A percentile compares a stretch with the other conserved stretches of the same genome.
Conservation (phyloP, 2,113 vertebrate genomes). For the Jaculus jaculus region DNA sequence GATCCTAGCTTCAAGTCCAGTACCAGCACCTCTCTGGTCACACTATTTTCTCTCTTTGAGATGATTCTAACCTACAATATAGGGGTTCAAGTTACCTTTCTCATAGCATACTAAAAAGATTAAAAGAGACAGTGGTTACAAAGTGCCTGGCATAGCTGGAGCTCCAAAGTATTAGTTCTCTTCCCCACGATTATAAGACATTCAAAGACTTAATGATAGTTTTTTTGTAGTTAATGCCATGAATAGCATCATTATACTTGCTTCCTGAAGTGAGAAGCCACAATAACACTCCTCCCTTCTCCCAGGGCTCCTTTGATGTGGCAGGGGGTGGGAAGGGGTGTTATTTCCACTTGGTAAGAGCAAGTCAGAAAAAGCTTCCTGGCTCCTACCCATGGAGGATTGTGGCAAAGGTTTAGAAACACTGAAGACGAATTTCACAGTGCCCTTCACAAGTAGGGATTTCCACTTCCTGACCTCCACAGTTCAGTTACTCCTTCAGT, state of each 20-base stretch:
- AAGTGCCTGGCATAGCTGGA: conserved; percentile 58
- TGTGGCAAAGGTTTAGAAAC: not conserved
- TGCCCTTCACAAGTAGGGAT: not conserved
- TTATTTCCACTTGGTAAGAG: conserved; percentile 72
- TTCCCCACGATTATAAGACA: conserved; percentile 74
- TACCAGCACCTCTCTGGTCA: not conserved
- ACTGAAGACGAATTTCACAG: not conserved
- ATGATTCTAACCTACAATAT: conserved; percentile 54
- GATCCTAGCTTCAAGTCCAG: not conserved
- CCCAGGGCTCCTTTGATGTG: conserved; percentile 67
- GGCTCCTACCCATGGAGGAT: not conserved
- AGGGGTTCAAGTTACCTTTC: conserved; percentile 64
- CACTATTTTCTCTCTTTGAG: conserved; percentile 48
- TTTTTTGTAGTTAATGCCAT: conserved; percentile 77
- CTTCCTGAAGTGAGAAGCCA: conserved; percentile 80
- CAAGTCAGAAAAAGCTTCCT: conserved; percentile 47
- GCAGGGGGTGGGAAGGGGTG: conserved; percentile 56
- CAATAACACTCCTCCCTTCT: conserved; percentile 73
- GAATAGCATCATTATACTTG: conserved; percentile 79
- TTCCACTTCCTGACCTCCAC: not conserved
- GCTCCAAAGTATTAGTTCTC: conserved; percentile 65
- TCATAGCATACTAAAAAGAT: conserved; percentile 61
- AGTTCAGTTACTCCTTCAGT: not conserved
- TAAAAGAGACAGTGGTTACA: conserved; percentile 55
- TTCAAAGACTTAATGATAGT: conserved; percentile 77